phyloP scores from a whole-genome alignment of 2,113 vertebrate species.

The Amphiprion percula region DNA sequence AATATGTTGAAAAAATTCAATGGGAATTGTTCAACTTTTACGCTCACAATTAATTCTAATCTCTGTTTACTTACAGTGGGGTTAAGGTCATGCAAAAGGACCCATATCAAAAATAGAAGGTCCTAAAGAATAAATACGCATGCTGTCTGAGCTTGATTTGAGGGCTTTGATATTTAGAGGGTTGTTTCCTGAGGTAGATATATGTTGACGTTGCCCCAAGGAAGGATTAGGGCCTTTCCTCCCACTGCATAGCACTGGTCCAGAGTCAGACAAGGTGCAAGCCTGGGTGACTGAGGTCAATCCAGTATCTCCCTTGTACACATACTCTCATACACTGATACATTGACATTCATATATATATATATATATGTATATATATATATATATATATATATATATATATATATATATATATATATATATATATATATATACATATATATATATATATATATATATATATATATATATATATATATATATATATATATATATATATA shows the following conservation, averaged over 20 bases:
- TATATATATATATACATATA: slow-evolving; percentile 11
- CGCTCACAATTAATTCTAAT: slow-evolving; percentile 42
- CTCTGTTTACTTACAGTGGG: slow-evolving; percentile 31
- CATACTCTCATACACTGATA: slow-evolving; percentile 1
- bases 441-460: background rate
- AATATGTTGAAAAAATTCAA: slow-evolving; percentile 55
- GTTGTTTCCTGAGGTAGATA: slow-evolving; percentile 61
- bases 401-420: background rate
- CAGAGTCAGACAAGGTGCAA: slow-evolving; percentile 60
- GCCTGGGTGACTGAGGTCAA: slow-evolving; percentile 63
- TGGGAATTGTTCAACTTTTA: slow-evolving; percentile 67
- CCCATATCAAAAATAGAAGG: slow-evolving; percentile 44
- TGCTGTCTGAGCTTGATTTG: slow-evolving; percentile 40
- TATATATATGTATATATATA: background rate
- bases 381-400: background rate
- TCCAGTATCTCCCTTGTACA: slow-evolving; percentile 22
- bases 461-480: background rate
- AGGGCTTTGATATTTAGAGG: slow-evolving; percentile 66
- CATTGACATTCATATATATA: background rate
- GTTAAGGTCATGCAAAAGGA: slow-evolving; percentile 58
- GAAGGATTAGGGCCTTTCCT: slow-evolving; percentile 65
- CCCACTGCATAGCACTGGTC: slow-evolving; percentile 51
- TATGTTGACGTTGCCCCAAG: slow-evolving; percentile 57
- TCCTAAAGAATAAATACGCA: slow-evolving; percentile 33
- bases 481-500: background rate